Percentiles rank a stretch among this genome's conserved stretches.
These are phyloP conservation scores for Rhynchotus rufescens DNA, from an alignment of 2,797 vertebrate species.

Conservation along the genomic window DNA sequence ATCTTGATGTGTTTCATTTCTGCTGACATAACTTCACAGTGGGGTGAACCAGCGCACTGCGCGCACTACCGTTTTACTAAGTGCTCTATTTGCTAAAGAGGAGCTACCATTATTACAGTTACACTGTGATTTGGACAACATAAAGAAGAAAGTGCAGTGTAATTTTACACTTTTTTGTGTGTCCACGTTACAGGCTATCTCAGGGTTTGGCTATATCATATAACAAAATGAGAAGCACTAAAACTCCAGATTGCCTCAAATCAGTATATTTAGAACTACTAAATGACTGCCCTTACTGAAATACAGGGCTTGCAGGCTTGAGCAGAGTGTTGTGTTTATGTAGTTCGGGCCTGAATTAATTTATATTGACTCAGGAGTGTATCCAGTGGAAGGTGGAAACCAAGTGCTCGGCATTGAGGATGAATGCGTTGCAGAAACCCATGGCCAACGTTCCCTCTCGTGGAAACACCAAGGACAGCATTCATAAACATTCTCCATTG, in stretches of 20 bases:
- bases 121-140: background rate
- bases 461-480: background rate
- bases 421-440: background rate
- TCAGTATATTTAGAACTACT: background rate
- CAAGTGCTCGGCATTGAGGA: background rate
- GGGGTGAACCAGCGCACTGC: slow-evolving; percentile 20
- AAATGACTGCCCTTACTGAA: background rate
- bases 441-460: background rate
- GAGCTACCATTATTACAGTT: background rate
- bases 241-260: background rate
- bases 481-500: background rate
- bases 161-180: background rate
- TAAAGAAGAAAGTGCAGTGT: background rate
- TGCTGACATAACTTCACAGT: slow-evolving; percentile 18
- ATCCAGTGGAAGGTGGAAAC: background rate
- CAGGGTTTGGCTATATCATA: background rate
- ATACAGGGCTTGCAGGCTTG: background rate
- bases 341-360: background rate
- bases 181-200: background rate
- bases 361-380: background rate
- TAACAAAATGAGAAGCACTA: background rate
- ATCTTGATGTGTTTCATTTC: slow-evolving; percentile 3
- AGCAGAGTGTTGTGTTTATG: background rate
- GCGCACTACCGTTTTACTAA: background rate
- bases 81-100: background rate